Evolutionary conservation across 1,140 invertebrate species (phyloP).

Genomic region (Aethina tumida): DNA sequence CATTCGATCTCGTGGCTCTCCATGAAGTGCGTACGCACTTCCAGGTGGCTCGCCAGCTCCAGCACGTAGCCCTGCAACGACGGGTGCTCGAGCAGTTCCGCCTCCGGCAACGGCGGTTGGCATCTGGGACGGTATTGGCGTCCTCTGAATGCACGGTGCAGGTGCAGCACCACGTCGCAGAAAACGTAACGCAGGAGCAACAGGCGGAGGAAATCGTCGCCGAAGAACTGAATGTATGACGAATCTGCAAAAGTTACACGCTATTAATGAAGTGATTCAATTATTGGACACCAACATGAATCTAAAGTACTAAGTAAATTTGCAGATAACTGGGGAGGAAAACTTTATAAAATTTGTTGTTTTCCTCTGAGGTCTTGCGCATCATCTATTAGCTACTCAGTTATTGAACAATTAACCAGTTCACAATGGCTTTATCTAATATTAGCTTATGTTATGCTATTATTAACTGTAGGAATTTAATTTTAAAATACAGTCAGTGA

Average conservation of each 20-base stretch:
- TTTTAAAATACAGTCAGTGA: no score
- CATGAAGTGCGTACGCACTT: slow-evolving; percentile 67
- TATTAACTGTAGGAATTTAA: no score
- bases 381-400: no score
- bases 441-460: no score
- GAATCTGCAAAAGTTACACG: slow-evolving; percentile 50
- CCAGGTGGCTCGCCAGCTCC: slow-evolving; percentile 71
- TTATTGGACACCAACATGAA: no score
- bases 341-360: no score
- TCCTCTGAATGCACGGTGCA: slow-evolving; percentile 74
- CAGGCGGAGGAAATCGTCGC: slow-evolving; percentile 86
- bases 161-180: slow-evolving; percentile 77
- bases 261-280: no score
- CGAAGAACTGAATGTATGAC: slow-evolving; percentile 79
- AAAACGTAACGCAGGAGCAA: slow-evolving; percentile 85
- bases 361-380: no score
- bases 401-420: no score
- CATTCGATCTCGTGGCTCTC: slow-evolving; percentile 62
- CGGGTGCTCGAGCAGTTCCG: slow-evolving; percentile 82
- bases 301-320: no score
- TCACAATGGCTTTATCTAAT: no score
- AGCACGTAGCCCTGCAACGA: slow-evolving; percentile 69
- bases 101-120: slow-evolving; percentile 76
- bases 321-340: no score
- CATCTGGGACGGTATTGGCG: slow-evolving; percentile 75